Conservation (phyloP, 2,888 invertebrate genomes). For the Aphodius sticticus region DNA sequence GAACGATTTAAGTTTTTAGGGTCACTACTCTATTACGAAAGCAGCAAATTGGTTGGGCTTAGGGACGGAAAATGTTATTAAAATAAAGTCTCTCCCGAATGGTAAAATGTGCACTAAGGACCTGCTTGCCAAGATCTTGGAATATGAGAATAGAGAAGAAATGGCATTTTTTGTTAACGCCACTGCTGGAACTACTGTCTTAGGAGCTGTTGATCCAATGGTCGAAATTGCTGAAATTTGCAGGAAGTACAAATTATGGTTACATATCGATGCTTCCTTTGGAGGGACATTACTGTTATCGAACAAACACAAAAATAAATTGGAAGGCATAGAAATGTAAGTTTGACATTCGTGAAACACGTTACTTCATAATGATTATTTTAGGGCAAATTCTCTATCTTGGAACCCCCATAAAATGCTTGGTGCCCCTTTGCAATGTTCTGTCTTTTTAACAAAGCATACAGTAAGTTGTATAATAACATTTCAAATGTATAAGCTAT, state of each 20-base stretch:
- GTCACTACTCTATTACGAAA: constrained; percentile 85
- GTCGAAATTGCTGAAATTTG: constrained; percentile 74
- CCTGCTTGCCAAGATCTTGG: constrained; percentile 66
- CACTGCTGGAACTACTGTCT: constrained; percentile 82
- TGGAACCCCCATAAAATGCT: constrained; percentile 91
- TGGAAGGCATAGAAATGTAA: constrained; percentile 73
- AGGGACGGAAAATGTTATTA: constrained; percentile 75
- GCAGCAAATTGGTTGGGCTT: constrained; percentile 85
- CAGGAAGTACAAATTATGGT: constrained; percentile 73
- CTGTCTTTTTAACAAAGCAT: constrained; percentile 71
- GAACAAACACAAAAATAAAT: constrained; percentile 65
- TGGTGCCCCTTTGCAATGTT: constrained; percentile 82
- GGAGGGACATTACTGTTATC: constrained; percentile 81
- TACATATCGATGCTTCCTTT: constrained; percentile 86
- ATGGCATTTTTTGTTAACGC: constrained; percentile 77
- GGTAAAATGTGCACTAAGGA: constrained; percentile 74
- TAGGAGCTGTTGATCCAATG: constrained; percentile 84
- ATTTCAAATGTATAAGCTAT: constrained; percentile 20
- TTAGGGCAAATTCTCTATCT: constrained; percentile 76
- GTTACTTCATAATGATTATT: constrained; percentile 40
- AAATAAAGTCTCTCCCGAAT: constrained; percentile 70
- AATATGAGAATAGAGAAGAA: constrained; percentile 61
- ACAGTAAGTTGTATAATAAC: constrained; percentile 51
- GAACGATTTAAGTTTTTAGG: constrained; percentile 57
- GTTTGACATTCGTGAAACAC: constrained; percentile 33